phyloP scores from a whole-genome alignment of 2,797 vertebrate species.

The Microctenopoma steveboyesi region DNA sequence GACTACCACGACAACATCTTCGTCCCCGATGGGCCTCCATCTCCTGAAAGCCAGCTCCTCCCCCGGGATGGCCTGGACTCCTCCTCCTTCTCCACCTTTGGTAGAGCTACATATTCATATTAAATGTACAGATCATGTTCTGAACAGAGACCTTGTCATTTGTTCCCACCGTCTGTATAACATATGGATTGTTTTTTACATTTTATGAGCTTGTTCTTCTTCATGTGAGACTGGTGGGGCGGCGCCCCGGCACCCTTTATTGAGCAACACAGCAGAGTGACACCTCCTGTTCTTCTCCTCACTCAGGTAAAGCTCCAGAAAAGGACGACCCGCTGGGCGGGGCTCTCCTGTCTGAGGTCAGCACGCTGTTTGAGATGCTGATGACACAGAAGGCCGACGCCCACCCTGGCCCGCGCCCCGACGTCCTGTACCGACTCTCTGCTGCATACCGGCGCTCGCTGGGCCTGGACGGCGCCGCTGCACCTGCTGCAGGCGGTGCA shows the following conservation, averaged over 20 bases:
- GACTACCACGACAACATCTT: constrained; percentile 94
- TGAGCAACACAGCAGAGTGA: neutral
- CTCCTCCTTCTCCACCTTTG: constrained; percentile 93
- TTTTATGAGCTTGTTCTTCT: too few relatives aligned
- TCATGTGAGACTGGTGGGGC: too few relatives aligned
- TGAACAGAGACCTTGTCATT: too few relatives aligned
- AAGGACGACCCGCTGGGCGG: constrained; percentile 83
- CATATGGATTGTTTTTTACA: too few relatives aligned
- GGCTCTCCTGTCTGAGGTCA: constrained; percentile 93
- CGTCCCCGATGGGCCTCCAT: constrained; percentile 76
- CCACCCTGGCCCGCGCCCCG: constrained; percentile 80
- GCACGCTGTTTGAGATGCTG: constrained; percentile 92
- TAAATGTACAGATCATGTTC: too few relatives aligned
- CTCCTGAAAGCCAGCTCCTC: constrained; percentile 63
- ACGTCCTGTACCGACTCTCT: constrained; percentile 89
- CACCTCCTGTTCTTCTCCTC: neutral
- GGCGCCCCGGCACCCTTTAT: too few relatives aligned
- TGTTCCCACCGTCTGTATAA: too few relatives aligned
- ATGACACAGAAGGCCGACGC: constrained; percentile 88
- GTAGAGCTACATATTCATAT: constrained; percentile 55
- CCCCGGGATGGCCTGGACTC: constrained; percentile 70
- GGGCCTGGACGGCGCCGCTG: constrained; percentile 75
- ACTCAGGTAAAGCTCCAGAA: constrained; percentile 79
- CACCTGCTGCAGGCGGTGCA: neutral
- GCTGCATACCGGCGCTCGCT: constrained; percentile 85